phyloP scores from a whole-genome alignment of 2,797 vertebrate species.

The Sciaenops ocellatus region DNA sequence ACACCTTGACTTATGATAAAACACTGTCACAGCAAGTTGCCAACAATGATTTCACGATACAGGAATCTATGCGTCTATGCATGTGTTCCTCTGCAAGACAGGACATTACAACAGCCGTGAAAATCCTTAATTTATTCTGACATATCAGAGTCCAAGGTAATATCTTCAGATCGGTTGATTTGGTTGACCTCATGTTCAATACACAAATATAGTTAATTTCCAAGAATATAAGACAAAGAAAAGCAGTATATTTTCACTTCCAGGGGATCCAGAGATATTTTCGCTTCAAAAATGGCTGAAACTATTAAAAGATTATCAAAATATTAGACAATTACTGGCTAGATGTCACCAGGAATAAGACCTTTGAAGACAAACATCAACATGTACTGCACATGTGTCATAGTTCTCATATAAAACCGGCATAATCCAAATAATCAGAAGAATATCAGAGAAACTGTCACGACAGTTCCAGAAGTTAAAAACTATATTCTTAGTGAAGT shows the following conservation, averaged over 20 bases:
- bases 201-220: not conserved
- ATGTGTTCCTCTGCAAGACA: not conserved
- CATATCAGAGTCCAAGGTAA: not conserved
- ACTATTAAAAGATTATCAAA: not conserved
- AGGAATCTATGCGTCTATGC: not conserved
- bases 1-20: constrained; percentile 21
- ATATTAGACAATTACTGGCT: not conserved
- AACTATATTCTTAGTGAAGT: not conserved
- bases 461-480: not conserved
- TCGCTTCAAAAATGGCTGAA: not conserved
- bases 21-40: not conserved
- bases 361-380: not conserved
- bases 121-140: not conserved
- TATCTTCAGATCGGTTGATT: not conserved
- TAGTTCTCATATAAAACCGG: not conserved
- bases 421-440: not conserved
- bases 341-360: not conserved
- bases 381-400: not conserved
- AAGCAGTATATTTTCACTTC: not conserved
- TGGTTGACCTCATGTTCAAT: not conserved
- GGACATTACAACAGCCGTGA: not conserved
- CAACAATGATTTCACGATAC: constrained; percentile 13
- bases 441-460: not conserved
- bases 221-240: not conserved
- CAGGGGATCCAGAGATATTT: not conserved